Percentiles rank a stretch among this genome's conserved stretches.
Conservation (phyloP, 2,113 vertebrate genomes). For the Malurus cyaneus region DNA sequence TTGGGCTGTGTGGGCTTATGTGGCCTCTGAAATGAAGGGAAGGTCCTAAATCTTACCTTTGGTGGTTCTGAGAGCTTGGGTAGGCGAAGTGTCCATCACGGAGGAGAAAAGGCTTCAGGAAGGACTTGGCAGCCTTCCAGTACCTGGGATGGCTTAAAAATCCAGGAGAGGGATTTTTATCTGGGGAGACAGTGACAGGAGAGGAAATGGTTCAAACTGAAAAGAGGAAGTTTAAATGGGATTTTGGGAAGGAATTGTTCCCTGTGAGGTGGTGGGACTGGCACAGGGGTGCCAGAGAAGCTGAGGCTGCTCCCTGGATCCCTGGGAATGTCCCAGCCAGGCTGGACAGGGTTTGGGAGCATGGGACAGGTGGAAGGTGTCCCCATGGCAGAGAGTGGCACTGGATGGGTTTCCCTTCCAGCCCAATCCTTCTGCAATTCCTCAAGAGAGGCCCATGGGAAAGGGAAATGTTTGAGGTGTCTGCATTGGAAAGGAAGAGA, state of each 20-base stretch:
- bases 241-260: background rate
- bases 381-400: background rate
- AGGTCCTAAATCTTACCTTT: background rate
- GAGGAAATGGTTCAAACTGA: background rate
- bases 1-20: fast-evolving
- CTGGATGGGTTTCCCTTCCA: fast-evolving
- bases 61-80: background rate
- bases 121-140: background rate
- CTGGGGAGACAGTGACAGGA: background rate
- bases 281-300: background rate
- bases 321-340: background rate
- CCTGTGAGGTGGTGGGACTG: fast-evolving
- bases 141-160: background rate
- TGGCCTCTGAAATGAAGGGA: background rate
- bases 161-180: background rate
- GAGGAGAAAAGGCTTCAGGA: background rate
- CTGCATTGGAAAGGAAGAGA: background rate
- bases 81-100: fast-evolving
- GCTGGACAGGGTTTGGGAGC: fast-evolving
- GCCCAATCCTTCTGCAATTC: background rate
- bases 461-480: background rate
- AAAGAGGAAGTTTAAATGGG: background rate
- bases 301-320: background rate
- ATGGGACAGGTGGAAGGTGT: fast-evolving
- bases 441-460: fast-evolving